Evolutionary conservation across 2,113 vertebrate genomes (phyloP).

Genomic region (Okapia johnstoni): DNA sequence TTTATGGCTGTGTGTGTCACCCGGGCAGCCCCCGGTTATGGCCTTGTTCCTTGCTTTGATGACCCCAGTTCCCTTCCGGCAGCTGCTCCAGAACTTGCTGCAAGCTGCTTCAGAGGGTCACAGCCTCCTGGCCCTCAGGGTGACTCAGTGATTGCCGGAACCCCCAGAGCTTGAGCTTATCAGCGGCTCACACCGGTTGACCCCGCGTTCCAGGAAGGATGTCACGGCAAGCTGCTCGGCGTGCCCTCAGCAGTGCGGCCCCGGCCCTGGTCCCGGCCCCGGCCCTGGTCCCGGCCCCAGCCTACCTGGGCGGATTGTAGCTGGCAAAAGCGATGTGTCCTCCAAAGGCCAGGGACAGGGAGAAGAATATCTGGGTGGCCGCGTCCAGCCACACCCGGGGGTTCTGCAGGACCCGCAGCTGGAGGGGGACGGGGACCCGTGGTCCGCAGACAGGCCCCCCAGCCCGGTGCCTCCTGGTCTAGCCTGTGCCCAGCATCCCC

Average conservation of each 20-base stretch:
- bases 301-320: constrained; percentile 89
- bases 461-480: rapidly evolving
- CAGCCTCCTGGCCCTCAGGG: too few species aligned
- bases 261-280: rapidly evolving
- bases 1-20: rapidly evolving
- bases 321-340: constrained; percentile 94
- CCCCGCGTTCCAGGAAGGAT: rapidly evolving
- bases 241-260: neutral
- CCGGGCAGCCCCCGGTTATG: rapidly evolving
- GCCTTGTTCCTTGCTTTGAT: neutral
- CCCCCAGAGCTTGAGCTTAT: neutral
- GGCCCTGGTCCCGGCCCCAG: neutral
- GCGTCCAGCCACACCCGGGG: constrained; percentile 94
- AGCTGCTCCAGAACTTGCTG: rapidly evolving
- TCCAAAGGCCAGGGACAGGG: constrained; percentile 92
- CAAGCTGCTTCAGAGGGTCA: neutral
- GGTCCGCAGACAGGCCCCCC: rapidly evolving
- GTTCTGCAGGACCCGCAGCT: constrained; percentile 86
- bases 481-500: rapidly evolving
- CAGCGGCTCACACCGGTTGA: neutral
- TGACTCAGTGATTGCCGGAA: neutral
- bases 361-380: constrained; percentile 95
- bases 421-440: neutral
- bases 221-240: rapidly evolving
- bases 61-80: neutral